Evolutionary conservation across 2,888 invertebrate genomes (phyloP).

Genomic region (Hypena proboscidalis): DNA sequence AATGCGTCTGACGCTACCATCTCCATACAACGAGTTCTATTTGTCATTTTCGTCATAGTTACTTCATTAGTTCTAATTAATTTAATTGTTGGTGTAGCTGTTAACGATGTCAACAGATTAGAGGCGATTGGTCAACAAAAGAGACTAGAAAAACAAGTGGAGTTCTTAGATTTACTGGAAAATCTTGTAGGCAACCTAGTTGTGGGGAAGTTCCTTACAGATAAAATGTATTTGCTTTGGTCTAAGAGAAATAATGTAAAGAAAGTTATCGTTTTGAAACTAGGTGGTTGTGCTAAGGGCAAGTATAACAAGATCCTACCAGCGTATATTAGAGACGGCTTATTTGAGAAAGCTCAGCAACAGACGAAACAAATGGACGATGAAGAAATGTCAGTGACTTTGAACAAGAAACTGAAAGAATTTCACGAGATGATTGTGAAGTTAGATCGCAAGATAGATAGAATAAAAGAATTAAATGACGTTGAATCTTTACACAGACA

Average conservation of each 20-base stretch:
- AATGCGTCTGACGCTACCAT: too few species aligned
- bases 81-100: conserved; percentile 83
- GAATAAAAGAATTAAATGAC: too few species aligned
- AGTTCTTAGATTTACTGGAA: conserved; percentile 62
- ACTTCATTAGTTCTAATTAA: conserved; percentile 85
- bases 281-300: conserved; percentile 20
- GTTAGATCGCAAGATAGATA: too few species aligned
- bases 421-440: too few species aligned
- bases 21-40: conserved; percentile 72
- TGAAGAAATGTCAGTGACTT: conserved; percentile 52
- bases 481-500: too few species aligned
- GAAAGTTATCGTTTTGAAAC: conserved; percentile 19
- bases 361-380: conserved; percentile 63
- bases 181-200: conserved; percentile 27
- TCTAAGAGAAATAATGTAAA: too few species aligned
- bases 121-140: conserved; percentile 80
- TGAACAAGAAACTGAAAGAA: too few species aligned
- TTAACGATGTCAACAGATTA: conserved; percentile 82
- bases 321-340: conserved; percentile 60
- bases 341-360: conserved; percentile 63
- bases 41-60: conserved; percentile 78
- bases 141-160: conserved; percentile 80
- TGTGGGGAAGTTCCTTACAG: conserved; percentile 29
- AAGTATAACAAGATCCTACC: conserved; percentile 54
- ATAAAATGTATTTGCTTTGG: conserved; percentile 10